These are phyloP conservation scores for Phaethornis superciliosus DNA, from an alignment of 2,113 vertebrate genomes.

Conservation along the genomic window DNA sequence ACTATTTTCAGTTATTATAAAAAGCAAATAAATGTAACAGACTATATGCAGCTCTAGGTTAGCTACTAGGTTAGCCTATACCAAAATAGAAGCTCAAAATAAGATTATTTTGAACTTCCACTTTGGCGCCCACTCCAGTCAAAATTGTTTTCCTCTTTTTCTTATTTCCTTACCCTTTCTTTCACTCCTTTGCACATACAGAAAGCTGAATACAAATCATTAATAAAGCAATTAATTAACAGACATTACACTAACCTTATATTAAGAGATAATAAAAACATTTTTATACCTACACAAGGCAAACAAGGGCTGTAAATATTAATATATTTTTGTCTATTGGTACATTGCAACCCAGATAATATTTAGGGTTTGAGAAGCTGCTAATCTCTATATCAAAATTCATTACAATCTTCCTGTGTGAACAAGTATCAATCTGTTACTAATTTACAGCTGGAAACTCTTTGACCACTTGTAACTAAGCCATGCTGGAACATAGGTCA, in stretches of 20 bases:
- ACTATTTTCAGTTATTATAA: background rate
- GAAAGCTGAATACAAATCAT: background rate
- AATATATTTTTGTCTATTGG: background rate
- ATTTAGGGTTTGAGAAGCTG: background rate
- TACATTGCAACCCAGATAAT: background rate
- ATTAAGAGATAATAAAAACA: background rate
- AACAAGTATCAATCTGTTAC: background rate
- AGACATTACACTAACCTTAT: background rate
- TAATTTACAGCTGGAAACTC: background rate
- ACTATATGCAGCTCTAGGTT: background rate
- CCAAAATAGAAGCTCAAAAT: background rate
- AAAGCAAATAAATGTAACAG: background rate
- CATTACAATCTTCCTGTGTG: background rate
- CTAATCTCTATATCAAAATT: background rate
- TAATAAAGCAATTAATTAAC: background rate
- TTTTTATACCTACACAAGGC: background rate
- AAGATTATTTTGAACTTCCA: background rate
- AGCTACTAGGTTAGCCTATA: background rate
- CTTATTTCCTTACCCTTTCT: background rate
- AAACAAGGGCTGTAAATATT: background rate
- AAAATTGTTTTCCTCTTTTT: background rate
- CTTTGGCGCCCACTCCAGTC: background rate
- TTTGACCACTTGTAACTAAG: background rate
- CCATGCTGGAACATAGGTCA: background rate
- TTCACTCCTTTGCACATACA: background rate